Evolutionary conservation across 2,797 vertebrate species (phyloP).

Genomic region (Myioborus miniatus): DNA sequence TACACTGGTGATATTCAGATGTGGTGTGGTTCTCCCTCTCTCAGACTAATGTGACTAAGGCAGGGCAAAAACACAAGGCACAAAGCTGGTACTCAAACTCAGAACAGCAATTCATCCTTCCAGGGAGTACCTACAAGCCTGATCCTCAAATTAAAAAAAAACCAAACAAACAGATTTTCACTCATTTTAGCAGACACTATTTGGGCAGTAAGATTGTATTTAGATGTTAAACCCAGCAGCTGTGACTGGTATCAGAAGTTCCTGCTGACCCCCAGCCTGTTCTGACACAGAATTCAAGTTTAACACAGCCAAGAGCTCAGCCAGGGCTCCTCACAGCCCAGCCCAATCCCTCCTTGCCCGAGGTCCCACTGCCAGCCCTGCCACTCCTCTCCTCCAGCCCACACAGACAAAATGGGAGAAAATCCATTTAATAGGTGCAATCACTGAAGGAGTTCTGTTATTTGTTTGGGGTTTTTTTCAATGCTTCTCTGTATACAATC

Average conservation of each 20-base stretch:
- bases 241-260: background rate
- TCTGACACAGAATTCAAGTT: background rate
- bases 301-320: background rate
- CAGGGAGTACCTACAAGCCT: background rate
- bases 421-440: background rate
- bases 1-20: background rate
- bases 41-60: fast-evolving
- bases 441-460: background rate
- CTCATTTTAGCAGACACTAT: background rate
- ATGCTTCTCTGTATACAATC: background rate
- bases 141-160: background rate
- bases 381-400: background rate
- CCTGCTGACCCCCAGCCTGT: background rate
- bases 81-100: background rate
- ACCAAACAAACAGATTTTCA: background rate
- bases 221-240: background rate
- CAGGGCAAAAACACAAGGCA: background rate
- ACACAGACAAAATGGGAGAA: background rate
- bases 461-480: background rate
- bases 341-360: fast-evolving
- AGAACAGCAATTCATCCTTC: background rate
- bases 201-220: background rate
- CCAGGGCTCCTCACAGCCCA: background rate
- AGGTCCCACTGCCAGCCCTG: background rate
- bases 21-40: background rate